Evolutionary conservation across 2,888 invertebrate genomes (phyloP).

Genomic region (Phlogophora meticulosa): DNA sequence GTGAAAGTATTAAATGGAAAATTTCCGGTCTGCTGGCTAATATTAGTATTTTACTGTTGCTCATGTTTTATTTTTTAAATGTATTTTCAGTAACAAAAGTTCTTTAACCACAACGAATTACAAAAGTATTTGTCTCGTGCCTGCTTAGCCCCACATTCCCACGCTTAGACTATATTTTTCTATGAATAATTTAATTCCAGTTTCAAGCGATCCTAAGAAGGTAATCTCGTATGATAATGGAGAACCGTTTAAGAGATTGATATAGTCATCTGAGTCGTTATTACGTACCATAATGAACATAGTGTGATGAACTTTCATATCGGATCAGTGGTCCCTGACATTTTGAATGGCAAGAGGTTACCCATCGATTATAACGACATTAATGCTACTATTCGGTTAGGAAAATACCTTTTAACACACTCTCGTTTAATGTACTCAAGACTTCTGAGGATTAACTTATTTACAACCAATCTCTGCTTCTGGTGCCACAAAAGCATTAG

Average conservation of each 20-base stretch:
- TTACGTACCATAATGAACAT: slow-evolving; percentile 87
- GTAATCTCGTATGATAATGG: slow-evolving; percentile 80
- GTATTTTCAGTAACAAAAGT: too few species aligned
- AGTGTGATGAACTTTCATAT: slow-evolving; percentile 88
- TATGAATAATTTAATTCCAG: slow-evolving; percentile 66
- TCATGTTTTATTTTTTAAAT: too few species aligned
- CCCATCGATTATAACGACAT: slow-evolving; percentile 82
- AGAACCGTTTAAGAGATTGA: slow-evolving; percentile 81
- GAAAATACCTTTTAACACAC: slow-evolving; percentile 50
- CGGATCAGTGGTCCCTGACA: slow-evolving; percentile 84
- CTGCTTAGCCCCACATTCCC: slow-evolving; percentile 46
- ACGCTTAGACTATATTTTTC: slow-evolving; percentile 52
- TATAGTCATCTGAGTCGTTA: slow-evolving; percentile 87
- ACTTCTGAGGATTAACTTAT: slow-evolving; percentile 26
- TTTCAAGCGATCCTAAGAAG: slow-evolving; percentile 62
- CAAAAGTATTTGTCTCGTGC: slow-evolving; percentile 31
- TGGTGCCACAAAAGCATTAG: slow-evolving; percentile 4
- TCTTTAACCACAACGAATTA: slow-evolving; percentile 3
- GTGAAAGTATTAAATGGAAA: too few species aligned
- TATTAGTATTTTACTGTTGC: too few species aligned
- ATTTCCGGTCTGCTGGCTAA: too few species aligned
- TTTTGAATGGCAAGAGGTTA: slow-evolving; percentile 81
- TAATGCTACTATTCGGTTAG: slow-evolving; percentile 71
- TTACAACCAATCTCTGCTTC: slow-evolving; percentile 23
- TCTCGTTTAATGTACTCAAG: slow-evolving; percentile 20